Evolutionary conservation across 1,140 invertebrate species (phyloP), one percentile per base, ranked within the genome.

Genomic region (Philopotamus ludificatus): DNA sequence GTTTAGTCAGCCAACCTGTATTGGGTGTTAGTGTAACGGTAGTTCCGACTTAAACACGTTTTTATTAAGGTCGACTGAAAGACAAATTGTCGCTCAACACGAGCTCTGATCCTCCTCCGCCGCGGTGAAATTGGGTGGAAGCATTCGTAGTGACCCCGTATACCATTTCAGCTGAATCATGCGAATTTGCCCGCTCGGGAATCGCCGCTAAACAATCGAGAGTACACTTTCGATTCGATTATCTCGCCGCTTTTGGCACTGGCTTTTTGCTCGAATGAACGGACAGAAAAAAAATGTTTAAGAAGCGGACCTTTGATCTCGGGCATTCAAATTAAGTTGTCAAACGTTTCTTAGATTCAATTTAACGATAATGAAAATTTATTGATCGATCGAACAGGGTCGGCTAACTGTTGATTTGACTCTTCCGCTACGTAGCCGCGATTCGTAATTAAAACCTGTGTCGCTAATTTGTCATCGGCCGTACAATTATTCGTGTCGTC

Each of bases 371-470:
- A 60, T 60, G 47, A 15, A 47, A 60, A 60, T 60, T 60, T 60
- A 60, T 47, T 28, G 57, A 20, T 21, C 57, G 57, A 60, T 60
- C 20, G 57, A 60, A 60, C 28, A 47, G 57, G 57, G 57, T 60
- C 57, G 57, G 34, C 8, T 60, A 60, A 60, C 57, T 60, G 57
- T 60, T 21, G 23, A 25, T 10, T 23, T 12, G 22, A 25, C 20
- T 34, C 57, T 60, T 60, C 57, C 57, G 57, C 44, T 60, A 47
- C 57, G 57, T 47, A 60, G 57, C 57, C 41, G 57, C 57, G 39
- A 60, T 60, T 60, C 57, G 57, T 60, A 60, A 60, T 60, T 60
- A 60, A 60, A 60, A 60, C 22, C 15, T 42, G 57, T 34, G 57
- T 60, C 57, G 57, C 57, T 47, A 60, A 60, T 47, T 57, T 42